Conservation (phyloP, 2,113 vertebrate species). For the Ptilorrhoa leucosticta region DNA sequence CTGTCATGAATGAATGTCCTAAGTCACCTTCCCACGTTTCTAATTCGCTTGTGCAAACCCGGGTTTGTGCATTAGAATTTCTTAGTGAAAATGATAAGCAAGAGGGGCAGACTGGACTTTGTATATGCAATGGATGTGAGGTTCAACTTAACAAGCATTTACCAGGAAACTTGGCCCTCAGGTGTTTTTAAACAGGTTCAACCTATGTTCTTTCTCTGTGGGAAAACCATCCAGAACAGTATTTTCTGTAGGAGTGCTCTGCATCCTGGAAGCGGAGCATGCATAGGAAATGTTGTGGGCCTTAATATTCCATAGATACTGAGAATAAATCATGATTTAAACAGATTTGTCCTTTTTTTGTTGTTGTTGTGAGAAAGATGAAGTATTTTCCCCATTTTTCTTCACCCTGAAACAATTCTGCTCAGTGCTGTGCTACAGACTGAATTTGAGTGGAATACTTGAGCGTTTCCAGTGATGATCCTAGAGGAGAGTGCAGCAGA, state of each 20-base stretch:
- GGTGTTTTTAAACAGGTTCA: neutral
- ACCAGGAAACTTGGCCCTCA: neutral
- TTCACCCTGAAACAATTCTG: neutral
- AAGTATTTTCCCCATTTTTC: neutral
- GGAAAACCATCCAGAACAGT: neutral
- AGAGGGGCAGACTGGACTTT: neutral
- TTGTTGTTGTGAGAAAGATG: neutral
- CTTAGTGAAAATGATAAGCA: neutral
- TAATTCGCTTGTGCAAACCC: neutral
- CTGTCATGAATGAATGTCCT: neutral
- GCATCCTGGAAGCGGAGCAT: fast-evolving
- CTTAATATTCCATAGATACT: neutral
- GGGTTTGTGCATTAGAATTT: neutral
- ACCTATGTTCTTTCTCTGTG: neutral
- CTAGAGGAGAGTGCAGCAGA: neutral
- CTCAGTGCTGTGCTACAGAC: neutral
- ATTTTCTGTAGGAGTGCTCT: neutral
- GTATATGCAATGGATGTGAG: neutral
- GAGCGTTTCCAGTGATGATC: neutral
- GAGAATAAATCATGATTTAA: neutral
- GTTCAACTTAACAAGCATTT: neutral
- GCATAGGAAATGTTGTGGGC: neutral
- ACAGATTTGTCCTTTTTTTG: neutral
- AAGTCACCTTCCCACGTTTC: neutral
- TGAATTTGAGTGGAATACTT: neutral